phyloP scores from a whole-genome alignment of 2,113 vertebrate genomes.

The Microcebus griseorufus region DNA sequence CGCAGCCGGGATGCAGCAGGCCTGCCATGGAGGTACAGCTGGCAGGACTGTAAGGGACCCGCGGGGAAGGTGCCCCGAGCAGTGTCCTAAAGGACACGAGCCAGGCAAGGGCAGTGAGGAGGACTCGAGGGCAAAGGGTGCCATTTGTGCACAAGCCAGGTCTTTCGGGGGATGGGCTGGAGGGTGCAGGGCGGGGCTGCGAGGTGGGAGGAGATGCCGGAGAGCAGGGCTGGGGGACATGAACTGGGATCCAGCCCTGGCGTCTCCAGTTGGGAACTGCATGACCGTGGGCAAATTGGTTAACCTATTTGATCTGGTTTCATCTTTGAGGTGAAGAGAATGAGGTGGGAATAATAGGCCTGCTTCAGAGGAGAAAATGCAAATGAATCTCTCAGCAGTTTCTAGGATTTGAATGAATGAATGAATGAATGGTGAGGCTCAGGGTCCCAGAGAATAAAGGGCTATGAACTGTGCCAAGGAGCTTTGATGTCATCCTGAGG shows the following conservation, averaged over 20 bases:
- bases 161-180: rapidly evolving
- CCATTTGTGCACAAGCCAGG: background rate
- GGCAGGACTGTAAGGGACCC: rapidly evolving
- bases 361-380: background rate
- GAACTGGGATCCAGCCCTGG: background rate
- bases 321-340: background rate
- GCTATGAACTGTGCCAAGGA: background rate
- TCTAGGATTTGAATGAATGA: background rate
- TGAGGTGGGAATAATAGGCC: rapidly evolving
- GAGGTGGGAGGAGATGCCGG: rapidly evolving
- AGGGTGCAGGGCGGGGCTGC: background rate
- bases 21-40: rapidly evolving
- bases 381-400: background rate
- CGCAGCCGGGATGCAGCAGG: background rate
- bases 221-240: background rate
- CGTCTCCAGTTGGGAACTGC: background rate
- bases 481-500: background rate
- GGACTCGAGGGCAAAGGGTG: rapidly evolving
- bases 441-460: background rate
- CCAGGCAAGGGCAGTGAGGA: background rate
- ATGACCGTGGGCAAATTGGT: background rate
- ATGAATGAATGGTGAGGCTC: background rate
- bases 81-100: background rate
- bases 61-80: background rate
- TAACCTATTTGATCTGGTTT: background rate